These are phyloP conservation scores for Chelon auratus DNA, from an alignment of 2,797 vertebrate species.

Conservation along the genomic window DNA sequence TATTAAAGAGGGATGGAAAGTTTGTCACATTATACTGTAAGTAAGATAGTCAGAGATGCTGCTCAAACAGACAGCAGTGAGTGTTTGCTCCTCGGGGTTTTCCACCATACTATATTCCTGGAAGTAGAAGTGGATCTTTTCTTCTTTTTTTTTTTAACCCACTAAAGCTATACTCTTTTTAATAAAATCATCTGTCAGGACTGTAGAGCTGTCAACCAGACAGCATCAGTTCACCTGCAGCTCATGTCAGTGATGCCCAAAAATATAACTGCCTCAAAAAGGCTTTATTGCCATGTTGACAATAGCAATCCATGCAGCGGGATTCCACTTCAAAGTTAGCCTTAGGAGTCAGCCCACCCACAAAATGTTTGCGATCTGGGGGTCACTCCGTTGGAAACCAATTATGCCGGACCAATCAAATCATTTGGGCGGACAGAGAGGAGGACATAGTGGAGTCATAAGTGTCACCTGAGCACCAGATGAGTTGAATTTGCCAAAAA, in stretches of 20 bases:
- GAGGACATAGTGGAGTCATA: no score
- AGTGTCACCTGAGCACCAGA: no score
- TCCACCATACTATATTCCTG: slow-evolving; percentile 8
- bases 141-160: slow-evolving; percentile 22
- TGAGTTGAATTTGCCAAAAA: no score
- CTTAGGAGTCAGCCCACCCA: no score
- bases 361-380: no score
- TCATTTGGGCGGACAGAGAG: no score
- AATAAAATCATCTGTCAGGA: slow-evolving; percentile 45
- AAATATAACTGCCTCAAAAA: slow-evolving; percentile 24
- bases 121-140: slow-evolving; percentile 40
- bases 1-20: neutral
- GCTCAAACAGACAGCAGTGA: slow-evolving; percentile 9
- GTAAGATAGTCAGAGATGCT: neutral
- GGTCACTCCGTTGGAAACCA: no score
- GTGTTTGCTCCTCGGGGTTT: slow-evolving; percentile 6
- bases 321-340: no score
- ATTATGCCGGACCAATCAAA: no score
- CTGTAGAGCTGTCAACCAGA: slow-evolving; percentile 28
- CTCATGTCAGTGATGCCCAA: slow-evolving; percentile 27
- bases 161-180: slow-evolving; percentile 32
- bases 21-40: slow-evolving; percentile 5
- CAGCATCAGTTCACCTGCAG: slow-evolving; percentile 31
- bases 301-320: neutral
- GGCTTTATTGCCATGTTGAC: slow-evolving; percentile 14